Base-by-base conservation (phyloP, 2,113 vertebrate species). In the Oryzias javanicus region DNA sequence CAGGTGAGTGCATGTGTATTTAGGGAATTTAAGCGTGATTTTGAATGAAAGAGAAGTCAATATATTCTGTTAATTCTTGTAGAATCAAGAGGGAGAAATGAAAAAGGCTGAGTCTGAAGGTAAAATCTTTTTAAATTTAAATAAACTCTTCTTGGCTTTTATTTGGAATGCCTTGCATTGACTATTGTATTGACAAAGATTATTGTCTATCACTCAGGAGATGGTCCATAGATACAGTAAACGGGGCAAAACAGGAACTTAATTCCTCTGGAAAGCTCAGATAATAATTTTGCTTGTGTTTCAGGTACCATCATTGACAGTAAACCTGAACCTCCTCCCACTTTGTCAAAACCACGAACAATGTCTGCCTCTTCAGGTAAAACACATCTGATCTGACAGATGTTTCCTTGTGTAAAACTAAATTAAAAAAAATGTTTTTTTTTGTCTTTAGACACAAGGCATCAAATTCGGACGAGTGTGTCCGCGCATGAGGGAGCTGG, bases 71-170 rank as follows among this genome's bases (percentile, higher is more conserved):
- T 55, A 19, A 29, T 60, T 81, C 64, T 81, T 79, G 41, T 88
- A 96, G 93, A 93, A 76, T 88, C 94, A 92, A 86, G 95, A 95
- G 45, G 93, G 80, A 4, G 95, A 96, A 78, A 94, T 95, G 90
- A 95, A 94, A 88, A 96, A 96, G 71, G 95, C 95, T 0, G 95
- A 95, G 78, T 95, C 95, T 22, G 95, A 96, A 16, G 94, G 95
- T 96, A 86, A 54, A 72, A 35, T 12, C 35, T 10, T 35, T 35
- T 12, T 35, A 10, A 29, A 29, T 7, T 29, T 29, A 29, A 29
- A 7, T 29, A 29, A 29, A 29, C 27, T 29, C 6, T 29, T 12
- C 3, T 35, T 10, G 35, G 35, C 42, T 63, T 59, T 51, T 14
- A 71, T 72, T 25, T 61, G 59, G 1, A 59, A 54, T 41, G 48